Conservation (phyloP, 2,797 vertebrate genomes). For the Lophius americanus region DNA sequence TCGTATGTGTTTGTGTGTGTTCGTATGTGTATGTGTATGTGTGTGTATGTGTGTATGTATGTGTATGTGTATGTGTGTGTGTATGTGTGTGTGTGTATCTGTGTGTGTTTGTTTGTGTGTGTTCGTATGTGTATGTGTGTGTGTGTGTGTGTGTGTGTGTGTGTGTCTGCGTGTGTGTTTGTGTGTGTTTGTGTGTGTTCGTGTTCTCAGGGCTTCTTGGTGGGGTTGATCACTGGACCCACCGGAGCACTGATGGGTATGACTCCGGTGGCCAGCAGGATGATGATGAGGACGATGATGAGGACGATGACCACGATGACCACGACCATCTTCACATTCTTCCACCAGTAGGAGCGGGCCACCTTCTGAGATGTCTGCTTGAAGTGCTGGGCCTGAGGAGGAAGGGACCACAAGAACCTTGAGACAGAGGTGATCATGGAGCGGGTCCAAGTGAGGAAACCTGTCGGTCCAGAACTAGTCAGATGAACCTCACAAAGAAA, state of each 20-base stretch:
- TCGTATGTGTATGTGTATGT: not conserved
- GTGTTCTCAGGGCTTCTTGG: conserved; percentile 6
- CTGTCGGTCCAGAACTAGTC: too few relatives aligned
- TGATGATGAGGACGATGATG: conserved; percentile 87
- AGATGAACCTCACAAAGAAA: too few relatives aligned
- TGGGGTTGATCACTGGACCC: conserved; percentile 14
- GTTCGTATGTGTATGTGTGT: not conserved
- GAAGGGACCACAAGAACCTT: not conserved
- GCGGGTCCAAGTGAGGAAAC: not conserved
- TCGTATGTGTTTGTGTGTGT: conserved; percentile 3
- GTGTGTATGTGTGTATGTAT: not conserved
- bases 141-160: not conserved
- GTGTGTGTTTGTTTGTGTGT: not conserved
- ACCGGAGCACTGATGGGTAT: conserved; percentile 74
- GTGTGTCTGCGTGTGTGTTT: not conserved
- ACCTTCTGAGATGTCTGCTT: conserved; percentile 93
- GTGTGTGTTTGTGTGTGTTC: not conserved
- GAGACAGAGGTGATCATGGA: not conserved
- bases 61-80: not conserved
- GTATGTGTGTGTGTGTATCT: not conserved
- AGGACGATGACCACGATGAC: conserved; percentile 85
- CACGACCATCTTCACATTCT: conserved; percentile 90
- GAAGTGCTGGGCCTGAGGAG: conserved; percentile 89
- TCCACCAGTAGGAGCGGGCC: conserved; percentile 92
- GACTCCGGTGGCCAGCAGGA: conserved; percentile 87